These are phyloP conservation scores for Epistrophella euchroma DNA, from an alignment of 2,888 invertebrate species.

Conservation along the genomic window DNA sequence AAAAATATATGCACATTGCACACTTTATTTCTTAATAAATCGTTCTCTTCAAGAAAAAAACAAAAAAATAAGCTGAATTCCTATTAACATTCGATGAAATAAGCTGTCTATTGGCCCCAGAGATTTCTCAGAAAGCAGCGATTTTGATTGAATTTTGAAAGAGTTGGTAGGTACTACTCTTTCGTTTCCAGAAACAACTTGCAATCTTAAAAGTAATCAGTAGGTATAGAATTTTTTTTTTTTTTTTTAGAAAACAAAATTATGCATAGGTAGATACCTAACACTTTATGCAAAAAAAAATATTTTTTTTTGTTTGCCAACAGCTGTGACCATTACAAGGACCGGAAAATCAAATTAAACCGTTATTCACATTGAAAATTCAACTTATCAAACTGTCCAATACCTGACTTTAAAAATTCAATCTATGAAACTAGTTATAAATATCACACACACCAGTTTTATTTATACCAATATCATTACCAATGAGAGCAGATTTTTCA, in stretches of 20 bases:
- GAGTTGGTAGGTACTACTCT: too few relatives aligned
- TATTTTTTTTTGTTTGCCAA: neutral
- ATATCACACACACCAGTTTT: neutral
- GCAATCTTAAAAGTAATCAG: neutral
- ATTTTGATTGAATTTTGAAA: neutral
- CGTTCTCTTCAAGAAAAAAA: neutral
- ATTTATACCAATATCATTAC: neutral
- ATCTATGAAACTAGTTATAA: neutral
- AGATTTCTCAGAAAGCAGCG: neutral
- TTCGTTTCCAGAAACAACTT: neutral
- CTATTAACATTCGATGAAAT: too few relatives aligned
- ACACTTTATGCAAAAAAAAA: too few relatives aligned
- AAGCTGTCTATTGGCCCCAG: too few relatives aligned
- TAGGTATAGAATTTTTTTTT: too few relatives aligned
- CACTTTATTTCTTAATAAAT: neutral
- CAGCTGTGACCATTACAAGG: neutral
- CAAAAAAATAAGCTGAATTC: neutral
- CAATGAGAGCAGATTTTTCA: neutral
- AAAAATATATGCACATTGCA: too few relatives aligned
- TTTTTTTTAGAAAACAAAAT: too few relatives aligned
- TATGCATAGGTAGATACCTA: too few relatives aligned
- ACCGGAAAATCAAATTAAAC: neutral
- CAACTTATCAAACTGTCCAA: neutral
- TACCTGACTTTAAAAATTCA: neutral
- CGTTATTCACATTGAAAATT: constrained; percentile 8